Percentiles rank a stretch among this genome's conserved stretches.
Evolutionary conservation across 2,113 vertebrate genomes (phyloP).

Genomic region (Cheirogaleus medius): DNA sequence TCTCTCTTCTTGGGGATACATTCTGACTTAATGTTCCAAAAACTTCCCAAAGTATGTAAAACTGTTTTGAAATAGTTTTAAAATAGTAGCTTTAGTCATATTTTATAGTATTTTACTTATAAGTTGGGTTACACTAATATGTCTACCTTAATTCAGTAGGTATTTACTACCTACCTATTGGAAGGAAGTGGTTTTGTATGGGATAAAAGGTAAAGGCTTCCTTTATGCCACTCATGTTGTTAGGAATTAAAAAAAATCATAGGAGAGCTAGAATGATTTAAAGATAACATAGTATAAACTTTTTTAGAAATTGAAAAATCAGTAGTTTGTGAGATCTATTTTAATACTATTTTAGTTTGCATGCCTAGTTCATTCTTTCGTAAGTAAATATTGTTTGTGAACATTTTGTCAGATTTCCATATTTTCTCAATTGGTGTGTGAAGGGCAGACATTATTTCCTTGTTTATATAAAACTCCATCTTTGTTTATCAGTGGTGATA

Average conservation of each 20-base stretch:
- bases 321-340: background rate
- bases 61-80: background rate
- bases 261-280: background rate
- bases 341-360: background rate
- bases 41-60: background rate
- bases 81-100: background rate
- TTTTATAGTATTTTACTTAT: background rate
- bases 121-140: background rate
- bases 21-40: background rate
- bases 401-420: background rate
- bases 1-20: background rate
- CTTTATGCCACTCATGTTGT: background rate
- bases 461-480: background rate
- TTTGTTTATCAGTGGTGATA: constrained; percentile 1
- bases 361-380: background rate
- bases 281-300: background rate
- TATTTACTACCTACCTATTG: background rate
- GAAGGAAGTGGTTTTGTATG: background rate
- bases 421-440: constrained; percentile 10
- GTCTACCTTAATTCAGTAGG: background rate
- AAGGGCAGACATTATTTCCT: background rate
- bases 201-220: background rate
- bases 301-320: constrained; percentile 29
- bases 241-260: background rate
- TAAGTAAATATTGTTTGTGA: background rate